phyloP scores from a whole-genome alignment of 1,140 invertebrate species.

The Platorchestia sp. region DNA sequence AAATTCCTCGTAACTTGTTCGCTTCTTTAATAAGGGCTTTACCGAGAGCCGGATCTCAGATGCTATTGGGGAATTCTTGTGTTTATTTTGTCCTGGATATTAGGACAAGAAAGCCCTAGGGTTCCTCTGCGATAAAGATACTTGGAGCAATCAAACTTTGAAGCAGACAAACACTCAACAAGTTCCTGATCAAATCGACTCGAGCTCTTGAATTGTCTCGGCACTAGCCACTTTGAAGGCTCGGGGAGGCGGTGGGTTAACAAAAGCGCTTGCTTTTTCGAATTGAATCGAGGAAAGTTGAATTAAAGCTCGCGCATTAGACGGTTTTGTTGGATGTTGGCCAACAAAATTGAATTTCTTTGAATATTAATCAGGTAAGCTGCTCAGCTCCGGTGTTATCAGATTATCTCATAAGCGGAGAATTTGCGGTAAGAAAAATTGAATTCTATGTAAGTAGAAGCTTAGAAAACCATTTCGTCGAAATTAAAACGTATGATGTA shows the following conservation, averaged over 20 bases:
- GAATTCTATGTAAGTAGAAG: no score
- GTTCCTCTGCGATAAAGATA: not conserved
- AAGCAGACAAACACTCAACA: not conserved
- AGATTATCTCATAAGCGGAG: no score
- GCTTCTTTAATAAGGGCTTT: constrained; percentile 2
- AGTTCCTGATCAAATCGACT: not conserved
- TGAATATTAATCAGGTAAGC: no score
- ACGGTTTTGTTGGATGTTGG: not conserved
- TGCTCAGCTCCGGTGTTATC: no score
- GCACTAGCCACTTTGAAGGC: not conserved
- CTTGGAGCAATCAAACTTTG: not conserved
- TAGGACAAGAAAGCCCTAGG: constrained; percentile 5
- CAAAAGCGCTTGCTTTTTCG: not conserved
- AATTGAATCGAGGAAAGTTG: not conserved
- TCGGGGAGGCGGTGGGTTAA: not conserved
- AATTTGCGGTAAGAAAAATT: no score
- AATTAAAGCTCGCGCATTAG: not conserved
- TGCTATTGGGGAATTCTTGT: constrained; percentile 28
- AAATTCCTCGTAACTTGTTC: constrained; percentile 31
- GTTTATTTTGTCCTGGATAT: constrained; percentile 12
- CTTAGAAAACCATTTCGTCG: no score
- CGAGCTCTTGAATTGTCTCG: constrained; percentile 1
- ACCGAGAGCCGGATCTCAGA: not conserved
- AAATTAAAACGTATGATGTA: no score
- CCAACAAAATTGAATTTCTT: no score